Base-by-base conservation (phyloP, 2,113 vertebrate genomes). In the Lanius collurio region DNA sequence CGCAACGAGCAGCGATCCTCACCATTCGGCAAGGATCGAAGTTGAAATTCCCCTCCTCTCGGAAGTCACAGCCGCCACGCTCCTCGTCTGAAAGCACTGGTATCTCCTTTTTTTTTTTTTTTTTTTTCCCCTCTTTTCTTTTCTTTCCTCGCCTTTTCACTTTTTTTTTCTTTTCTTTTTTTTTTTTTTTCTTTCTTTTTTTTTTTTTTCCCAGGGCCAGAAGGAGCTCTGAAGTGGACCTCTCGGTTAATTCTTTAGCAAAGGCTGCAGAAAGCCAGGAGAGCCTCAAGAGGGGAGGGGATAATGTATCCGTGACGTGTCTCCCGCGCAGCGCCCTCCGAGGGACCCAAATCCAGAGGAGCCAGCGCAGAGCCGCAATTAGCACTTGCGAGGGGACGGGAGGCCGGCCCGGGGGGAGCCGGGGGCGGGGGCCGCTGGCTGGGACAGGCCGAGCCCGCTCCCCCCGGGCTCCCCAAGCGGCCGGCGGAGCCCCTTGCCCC, bases 221-320 rank as follows among this genome's bases (percentile, higher is more conserved):
- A 67, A 77, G 82, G 28, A 74, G 86, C 90, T 94, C 79, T 83
- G 95, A 90, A 94, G 95, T 18, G 90, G 52, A 89, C 68, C 83
- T 63, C 82, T 64, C 87, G 6, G 33, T 77, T 76, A 92, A 75
- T 89, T 90, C 89, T 79, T 88, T 44, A 65, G 92, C 71, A 70
- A 60, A 94, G 85, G 93, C 92, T 89, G 87, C 44, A 53, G 93
- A 80, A 76, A 89, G 83, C 75, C 88, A 18, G 39, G 18, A 62
- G 78, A 95, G 83, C 89, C 91, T 95, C 80, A 30, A 39, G 91
- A 83, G 87, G 92, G 95, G 94, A 92, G 93, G 90, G 88, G 93
- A 95, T 65, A 91, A 88, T 28, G 95, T 83, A 83, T n/a, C 90
- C 70, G 94, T 97, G 97, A 97, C 97, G 94, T 92, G 89, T 95